Evolutionary conservation across 2,797 vertebrate species (phyloP), one percentile per base, ranked within the genome.

Genomic region (Macropus fuliginosus): DNA sequence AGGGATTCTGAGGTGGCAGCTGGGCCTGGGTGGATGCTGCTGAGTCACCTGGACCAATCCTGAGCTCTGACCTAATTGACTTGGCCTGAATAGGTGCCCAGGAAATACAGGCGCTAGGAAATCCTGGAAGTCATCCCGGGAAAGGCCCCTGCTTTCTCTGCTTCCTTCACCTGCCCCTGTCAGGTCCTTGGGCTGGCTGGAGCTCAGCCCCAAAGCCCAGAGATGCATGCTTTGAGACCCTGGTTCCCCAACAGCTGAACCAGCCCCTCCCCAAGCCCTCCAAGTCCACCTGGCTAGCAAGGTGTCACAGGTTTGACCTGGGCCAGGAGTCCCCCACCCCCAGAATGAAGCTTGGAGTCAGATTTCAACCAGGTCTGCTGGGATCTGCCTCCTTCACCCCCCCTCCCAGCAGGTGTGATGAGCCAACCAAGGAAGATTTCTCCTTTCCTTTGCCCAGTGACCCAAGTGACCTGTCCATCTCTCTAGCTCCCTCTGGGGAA

Each of bases 31-130:
- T 14, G 12, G 59, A 4, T 10, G n/a, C 93, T 59, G 52, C 93
- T 97, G 96, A 98, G 96, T 98, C 97, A 97, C 57, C 24, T 21
- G 0, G 0, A 56, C n/a, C 91, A 46, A 59, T 56, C 29, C 59
- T 1, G 81, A 2, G 0, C 97, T 92, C 97, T 97, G 96, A 91
- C 93, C 96, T 94, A 91, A 55, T 46, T 54, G 94, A 91, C 94
- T 97, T 92, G 93, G 94, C 93, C 94, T 97, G 92, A 96, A 81
- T 94, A 6, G 0, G 21, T 13, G 91, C 52, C 94, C 91, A 10
- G 14, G 54, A 91, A 66, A 14, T 13, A 16, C 59, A 66, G 59
- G 31, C 3, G 56, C 27, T 57, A 0, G 27, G 56, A 8, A 57
- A 57, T 57, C 56, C 56, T 57, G 56, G 56, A 57, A 57, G 56